Evolutionary conservation across 92 coral and sea anemone genomes (phyloP).

Genomic region (Virgularia gustaviana): DNA sequence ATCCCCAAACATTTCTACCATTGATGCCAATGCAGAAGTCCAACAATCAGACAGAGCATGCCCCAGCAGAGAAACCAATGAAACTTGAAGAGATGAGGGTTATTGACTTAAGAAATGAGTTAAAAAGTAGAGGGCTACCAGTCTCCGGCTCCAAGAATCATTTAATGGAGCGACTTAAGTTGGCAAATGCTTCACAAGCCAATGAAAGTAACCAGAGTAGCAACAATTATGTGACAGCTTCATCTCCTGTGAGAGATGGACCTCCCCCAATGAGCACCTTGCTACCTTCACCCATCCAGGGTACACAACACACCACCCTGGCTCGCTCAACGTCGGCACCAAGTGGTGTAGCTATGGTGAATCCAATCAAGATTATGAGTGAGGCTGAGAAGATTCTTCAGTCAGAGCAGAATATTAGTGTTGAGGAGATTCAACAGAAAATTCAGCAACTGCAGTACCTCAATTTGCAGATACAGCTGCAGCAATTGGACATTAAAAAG

Average conservation of each 20-base stretch:
- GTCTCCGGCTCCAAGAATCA: slow-evolving; percentile 95
- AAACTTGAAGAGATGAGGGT: slow-evolving; percentile 97
- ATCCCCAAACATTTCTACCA: slow-evolving; percentile 75
- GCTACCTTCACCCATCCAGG: slow-evolving; percentile 32
- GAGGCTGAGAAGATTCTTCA: slow-evolving; percentile 59
- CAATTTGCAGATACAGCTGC: slow-evolving; percentile 84
- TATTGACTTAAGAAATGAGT: slow-evolving; percentile 89
- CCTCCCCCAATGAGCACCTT: slow-evolving; percentile 43
- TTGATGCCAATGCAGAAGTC: slow-evolving; percentile 81
- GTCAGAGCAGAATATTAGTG: slow-evolving; percentile 58
- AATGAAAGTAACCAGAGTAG: slow-evolving; percentile 5
- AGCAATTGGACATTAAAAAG: slow-evolving; percentile 62
- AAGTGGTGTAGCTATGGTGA: slow-evolving; percentile 23
- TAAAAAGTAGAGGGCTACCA: slow-evolving; percentile 88
- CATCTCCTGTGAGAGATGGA: background rate
- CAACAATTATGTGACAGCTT: slow-evolving; percentile 1
- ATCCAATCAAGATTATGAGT: slow-evolving; percentile 12
- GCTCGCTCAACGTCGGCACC: slow-evolving; percentile 43
- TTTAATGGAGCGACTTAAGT: slow-evolving; percentile 78
- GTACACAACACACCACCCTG: slow-evolving; percentile 15
- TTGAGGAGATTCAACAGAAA: slow-evolving; percentile 78
- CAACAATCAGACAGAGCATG: slow-evolving; percentile 44
- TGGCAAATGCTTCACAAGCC: slow-evolving; percentile 31
- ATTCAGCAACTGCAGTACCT: slow-evolving; percentile 89
- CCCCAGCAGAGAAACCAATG: slow-evolving; percentile 67